These are phyloP conservation scores for Nestor notabilis DNA, from an alignment of 2,113 vertebrate genomes.

Conservation along the genomic window DNA sequence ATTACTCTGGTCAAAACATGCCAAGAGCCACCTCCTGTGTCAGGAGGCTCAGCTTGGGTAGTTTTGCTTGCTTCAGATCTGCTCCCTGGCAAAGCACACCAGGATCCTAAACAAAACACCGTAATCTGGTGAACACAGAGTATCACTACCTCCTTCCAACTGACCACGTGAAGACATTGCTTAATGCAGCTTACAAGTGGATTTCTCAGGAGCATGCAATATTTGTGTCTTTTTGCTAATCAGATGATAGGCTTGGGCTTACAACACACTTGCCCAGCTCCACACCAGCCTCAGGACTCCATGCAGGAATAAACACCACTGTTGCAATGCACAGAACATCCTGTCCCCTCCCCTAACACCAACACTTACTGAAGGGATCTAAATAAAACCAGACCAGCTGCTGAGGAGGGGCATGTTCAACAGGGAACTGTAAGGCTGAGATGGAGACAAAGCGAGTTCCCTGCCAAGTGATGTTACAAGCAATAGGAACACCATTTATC, in stretches of 20 bases:
- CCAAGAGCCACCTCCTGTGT: not conserved
- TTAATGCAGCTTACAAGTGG: constrained; percentile 12
- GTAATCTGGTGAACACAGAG: constrained; percentile 39
- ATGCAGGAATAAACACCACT: constrained; percentile 48
- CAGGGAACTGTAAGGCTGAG: constrained; percentile 43
- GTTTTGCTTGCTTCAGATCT: not conserved
- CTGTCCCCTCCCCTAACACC: constrained; percentile 49
- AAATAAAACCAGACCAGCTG: constrained; percentile 71
- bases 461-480: constrained; percentile 57
- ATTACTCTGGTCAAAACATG: not conserved
- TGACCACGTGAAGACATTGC: constrained; percentile 61
- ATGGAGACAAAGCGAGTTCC: constrained; percentile 31
- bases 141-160: constrained; percentile 57
- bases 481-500: constrained; percentile 46
- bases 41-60: not conserved
- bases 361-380: constrained; percentile 36
- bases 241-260: constrained; percentile 32
- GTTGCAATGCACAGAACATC: constrained; percentile 57
- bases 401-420: constrained; percentile 56
- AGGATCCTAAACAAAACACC: constrained; percentile 59
- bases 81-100: constrained; percentile 25
- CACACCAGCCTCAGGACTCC: constrained; percentile 52
- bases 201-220: constrained; percentile 43
- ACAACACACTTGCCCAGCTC: constrained; percentile 59
- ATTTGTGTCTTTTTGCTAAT: constrained; percentile 35